A percentile compares a stretch with the other conserved stretches of the same genome.
Evolutionary conservation across 2,888 invertebrate genomes (phyloP).

Genomic region (Meliscaeva auricollis): DNA sequence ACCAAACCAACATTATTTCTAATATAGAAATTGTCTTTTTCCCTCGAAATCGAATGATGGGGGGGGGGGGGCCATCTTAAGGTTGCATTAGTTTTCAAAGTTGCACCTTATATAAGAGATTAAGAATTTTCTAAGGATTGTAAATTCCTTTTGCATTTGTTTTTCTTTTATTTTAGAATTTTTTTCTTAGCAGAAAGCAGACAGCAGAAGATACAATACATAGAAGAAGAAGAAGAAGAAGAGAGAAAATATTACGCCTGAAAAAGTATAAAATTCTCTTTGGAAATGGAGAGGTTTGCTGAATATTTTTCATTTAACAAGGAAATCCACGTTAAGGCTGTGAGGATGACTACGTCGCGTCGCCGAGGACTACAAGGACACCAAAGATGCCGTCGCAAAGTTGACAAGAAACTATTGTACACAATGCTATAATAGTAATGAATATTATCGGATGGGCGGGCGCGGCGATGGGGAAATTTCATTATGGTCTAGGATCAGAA

Average conservation of each 20-base stretch:
- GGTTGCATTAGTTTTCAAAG: constrained; percentile 22
- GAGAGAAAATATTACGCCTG: not conserved
- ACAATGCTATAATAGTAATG: constrained; percentile 26
- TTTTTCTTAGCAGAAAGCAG: not conserved
- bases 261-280: constrained; percentile 21
- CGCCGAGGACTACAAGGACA: not conserved
- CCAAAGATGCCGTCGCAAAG: not conserved
- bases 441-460: constrained; percentile 3
- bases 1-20: not conserved
- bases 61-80: not conserved
- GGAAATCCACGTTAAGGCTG: constrained; percentile 2
- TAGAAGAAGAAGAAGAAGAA: no score
- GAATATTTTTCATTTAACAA: constrained; percentile 15
- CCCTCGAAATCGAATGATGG: not conserved
- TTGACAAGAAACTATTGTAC: constrained; percentile 15
- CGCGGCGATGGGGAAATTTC: constrained; percentile 7
- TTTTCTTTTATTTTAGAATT: not conserved
- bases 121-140: constrained; percentile 19
- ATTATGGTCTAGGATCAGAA: constrained; percentile 34
- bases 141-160: not conserved
- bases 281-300: not conserved
- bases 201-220: no score
- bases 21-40: not conserved
- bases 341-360: not conserved
- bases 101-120: constrained; percentile 29